These are phyloP conservation scores for Bruchidius siliquastri DNA, from an alignment of 2,888 invertebrate genomes.

Conservation along the genomic window DNA sequence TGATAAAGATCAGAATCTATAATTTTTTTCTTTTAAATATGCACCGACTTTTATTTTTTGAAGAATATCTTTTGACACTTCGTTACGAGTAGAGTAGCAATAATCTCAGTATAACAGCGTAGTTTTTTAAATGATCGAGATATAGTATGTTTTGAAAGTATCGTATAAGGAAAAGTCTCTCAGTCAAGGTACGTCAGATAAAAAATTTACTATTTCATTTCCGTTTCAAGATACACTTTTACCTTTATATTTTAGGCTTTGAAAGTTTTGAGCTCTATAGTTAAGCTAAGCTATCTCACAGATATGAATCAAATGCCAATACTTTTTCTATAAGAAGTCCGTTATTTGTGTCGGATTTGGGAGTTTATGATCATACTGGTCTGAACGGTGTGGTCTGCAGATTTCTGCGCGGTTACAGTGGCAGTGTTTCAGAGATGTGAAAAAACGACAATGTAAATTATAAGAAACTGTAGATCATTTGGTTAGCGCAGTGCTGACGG, in stretches of 20 bases:
- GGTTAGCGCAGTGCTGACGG: no score
- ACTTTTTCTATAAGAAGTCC: neutral
- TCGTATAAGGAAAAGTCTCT: neutral
- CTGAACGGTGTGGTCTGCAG: no score
- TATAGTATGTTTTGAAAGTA: neutral
- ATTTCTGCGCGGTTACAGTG: no score
- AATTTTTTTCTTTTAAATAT: slow-evolving; percentile 25
- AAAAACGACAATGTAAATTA: no score
- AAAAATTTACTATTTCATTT: neutral
- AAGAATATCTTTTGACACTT: slow-evolving; percentile 21
- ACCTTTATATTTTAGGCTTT: slow-evolving; percentile 17
- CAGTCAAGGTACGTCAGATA: slow-evolving; percentile 13
- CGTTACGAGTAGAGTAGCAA: slow-evolving; percentile 13
- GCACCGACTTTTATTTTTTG: slow-evolving; percentile 31
- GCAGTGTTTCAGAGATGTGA: no score
- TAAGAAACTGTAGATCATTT: no score
- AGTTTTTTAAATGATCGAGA: slow-evolving; percentile 5
- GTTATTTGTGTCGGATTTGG: neutral
- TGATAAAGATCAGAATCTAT: slow-evolving; percentile 8
- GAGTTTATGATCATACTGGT: no score
- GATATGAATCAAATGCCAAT: slow-evolving; percentile 6
- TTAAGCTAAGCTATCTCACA: slow-evolving; percentile 17
- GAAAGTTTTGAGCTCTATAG: slow-evolving; percentile 16
- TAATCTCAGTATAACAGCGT: slow-evolving; percentile 13
- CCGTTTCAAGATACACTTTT: slow-evolving; percentile 12